phyloP scores from a whole-genome alignment of 2,113 vertebrate species.

The Rafetus swinhoei region DNA sequence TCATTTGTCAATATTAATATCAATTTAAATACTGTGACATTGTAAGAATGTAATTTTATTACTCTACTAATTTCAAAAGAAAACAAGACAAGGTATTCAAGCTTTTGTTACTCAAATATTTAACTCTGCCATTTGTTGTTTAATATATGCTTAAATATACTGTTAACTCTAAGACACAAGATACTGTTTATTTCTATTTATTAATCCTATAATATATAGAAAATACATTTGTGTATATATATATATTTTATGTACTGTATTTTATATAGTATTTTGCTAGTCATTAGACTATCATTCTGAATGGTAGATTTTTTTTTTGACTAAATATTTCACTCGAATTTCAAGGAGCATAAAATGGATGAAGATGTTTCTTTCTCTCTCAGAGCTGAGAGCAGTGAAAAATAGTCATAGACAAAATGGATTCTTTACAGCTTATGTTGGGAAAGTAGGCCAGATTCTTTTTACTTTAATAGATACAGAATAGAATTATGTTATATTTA shows the following conservation, averaged over 20 bases:
- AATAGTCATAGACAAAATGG: conserved; percentile 19
- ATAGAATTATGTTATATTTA: background rate
- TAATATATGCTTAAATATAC: background rate
- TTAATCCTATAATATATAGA: rapidly evolving
- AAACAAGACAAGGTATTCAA: background rate
- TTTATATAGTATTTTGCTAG: rapidly evolving
- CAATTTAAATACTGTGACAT: background rate
- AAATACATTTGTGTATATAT: rapidly evolving
- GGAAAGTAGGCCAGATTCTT: rapidly evolving
- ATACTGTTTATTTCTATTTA: rapidly evolving
- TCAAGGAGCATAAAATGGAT: background rate
- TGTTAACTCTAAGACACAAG: background rate
- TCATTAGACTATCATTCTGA: background rate
- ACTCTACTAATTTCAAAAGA: background rate
- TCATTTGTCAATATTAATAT: background rate
- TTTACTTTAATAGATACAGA: background rate
- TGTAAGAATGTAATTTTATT: background rate
- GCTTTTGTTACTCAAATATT: background rate
- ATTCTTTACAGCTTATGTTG: background rate
- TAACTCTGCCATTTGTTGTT: rapidly evolving
- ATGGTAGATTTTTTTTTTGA: background rate
- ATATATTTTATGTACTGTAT: rapidly evolving
- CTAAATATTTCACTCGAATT: background rate
- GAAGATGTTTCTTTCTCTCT: conserved; percentile 8
- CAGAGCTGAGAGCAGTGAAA: background rate